A percentile compares a stretch with the other conserved stretches of the same genome.
These are phyloP conservation scores for Argyrosomus regius DNA, from an alignment of 2,797 vertebrate genomes.

Conservation along the genomic window DNA sequence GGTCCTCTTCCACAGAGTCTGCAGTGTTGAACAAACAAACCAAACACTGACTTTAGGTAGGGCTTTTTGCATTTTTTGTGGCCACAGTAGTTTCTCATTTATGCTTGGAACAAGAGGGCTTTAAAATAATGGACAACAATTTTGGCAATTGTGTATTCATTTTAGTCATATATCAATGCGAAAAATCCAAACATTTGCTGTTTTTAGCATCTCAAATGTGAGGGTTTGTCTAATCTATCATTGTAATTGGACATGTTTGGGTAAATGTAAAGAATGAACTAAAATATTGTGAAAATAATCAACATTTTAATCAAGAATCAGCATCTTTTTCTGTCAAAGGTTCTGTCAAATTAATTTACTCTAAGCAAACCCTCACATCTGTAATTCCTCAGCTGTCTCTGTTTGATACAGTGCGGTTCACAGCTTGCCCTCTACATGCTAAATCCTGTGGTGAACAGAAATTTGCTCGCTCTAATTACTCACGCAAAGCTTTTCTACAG, in stretches of 20 bases:
- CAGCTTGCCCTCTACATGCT: constrained; percentile 12
- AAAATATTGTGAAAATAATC: neutral
- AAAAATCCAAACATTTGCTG: neutral
- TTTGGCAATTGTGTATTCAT: neutral
- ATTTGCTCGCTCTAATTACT: constrained; percentile 14
- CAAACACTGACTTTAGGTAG: too few relatives aligned
- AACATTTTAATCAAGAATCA: too few relatives aligned
- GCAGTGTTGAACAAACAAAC: too few relatives aligned
- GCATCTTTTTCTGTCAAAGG: neutral
- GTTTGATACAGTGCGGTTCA: constrained; percentile 14
- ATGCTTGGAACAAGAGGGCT: too few relatives aligned
- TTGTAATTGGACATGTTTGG: neutral
- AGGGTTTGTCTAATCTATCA: neutral
- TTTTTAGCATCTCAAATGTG: neutral
- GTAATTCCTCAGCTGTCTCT: constrained; percentile 10
- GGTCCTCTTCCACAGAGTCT: too few relatives aligned
- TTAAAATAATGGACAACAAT: too few relatives aligned
- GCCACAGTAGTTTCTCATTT: too few relatives aligned
- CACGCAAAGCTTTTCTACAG: constrained; percentile 35
- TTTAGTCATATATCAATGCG: neutral
- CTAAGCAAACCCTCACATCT: neutral
- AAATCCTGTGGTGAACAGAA: constrained; percentile 13
- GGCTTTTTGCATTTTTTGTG: too few relatives aligned
- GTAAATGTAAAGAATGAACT: neutral
- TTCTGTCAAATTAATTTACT: neutral